Evolutionary conservation across 64 coral and sea anemone species (phyloP).

Genomic region (Stylophora pistillata): DNA sequence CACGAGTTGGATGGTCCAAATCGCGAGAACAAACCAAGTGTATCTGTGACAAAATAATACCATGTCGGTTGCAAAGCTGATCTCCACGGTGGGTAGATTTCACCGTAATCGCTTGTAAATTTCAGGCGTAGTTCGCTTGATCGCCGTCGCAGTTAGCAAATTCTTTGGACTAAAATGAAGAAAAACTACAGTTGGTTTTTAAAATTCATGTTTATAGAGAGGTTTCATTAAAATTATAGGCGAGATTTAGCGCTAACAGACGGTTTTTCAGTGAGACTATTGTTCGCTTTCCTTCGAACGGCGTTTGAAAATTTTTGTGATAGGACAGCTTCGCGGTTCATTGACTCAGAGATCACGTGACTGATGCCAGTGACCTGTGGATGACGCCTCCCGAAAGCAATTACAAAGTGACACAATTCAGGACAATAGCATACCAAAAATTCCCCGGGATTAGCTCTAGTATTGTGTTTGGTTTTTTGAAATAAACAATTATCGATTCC

Average conservation of each 20-base stretch:
- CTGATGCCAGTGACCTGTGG: background rate
- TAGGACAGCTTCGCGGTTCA: background rate
- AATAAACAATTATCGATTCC: constrained; percentile 30
- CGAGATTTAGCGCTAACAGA: background rate
- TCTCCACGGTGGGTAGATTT: constrained; percentile 5
- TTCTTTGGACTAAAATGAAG: constrained; percentile 30
- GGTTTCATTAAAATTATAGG: background rate
- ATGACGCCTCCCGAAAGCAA: background rate
- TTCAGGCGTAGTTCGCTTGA: background rate
- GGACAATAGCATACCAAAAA: constrained; percentile 22
- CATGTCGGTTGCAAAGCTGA: constrained; percentile 19
- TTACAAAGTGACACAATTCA: background rate
- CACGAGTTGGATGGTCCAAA: background rate
- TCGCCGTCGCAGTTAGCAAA: background rate
- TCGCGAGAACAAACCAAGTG: background rate
- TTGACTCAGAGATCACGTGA: background rate
- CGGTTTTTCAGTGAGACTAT: background rate
- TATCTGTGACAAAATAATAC: background rate
- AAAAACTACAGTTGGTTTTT: constrained; percentile 16
- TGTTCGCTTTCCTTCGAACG: background rate
- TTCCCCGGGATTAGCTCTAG: background rate
- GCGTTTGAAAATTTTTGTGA: constrained; percentile 5
- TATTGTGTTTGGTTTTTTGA: constrained; percentile 29
- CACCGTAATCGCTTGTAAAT: constrained; percentile 19
- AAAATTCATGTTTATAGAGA: background rate